phyloP scores from a whole-genome alignment of 2,888 invertebrate genomes.

The Drosophila rellima region DNA sequence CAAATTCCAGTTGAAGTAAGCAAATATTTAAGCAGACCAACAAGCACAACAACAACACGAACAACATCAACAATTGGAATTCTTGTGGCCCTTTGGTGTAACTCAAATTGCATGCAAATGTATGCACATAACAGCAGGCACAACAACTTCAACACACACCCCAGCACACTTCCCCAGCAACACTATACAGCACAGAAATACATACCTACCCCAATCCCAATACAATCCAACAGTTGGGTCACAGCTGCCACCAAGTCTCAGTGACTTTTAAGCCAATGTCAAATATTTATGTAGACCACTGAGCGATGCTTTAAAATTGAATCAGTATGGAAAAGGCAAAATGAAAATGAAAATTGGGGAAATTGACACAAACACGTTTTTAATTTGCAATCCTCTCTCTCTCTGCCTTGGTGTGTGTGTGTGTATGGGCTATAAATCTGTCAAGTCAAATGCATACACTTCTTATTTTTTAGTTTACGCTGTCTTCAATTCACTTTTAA shows the following conservation, averaged over 20 bases:
- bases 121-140: constrained; percentile 53
- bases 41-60: constrained; percentile 16
- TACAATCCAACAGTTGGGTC: constrained; percentile 29
- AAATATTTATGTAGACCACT: constrained; percentile 42
- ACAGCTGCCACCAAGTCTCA: constrained; percentile 50
- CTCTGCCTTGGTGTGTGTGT: neutral
- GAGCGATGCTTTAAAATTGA: constrained; percentile 25
- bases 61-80: constrained; percentile 19
- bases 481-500: constrained; percentile 49
- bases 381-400: constrained; percentile 50
- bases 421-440: constrained; percentile 50
- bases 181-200: neutral
- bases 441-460: constrained; percentile 51
- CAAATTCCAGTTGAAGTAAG: constrained; percentile 53
- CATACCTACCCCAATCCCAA: constrained; percentile 1
- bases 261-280: constrained; percentile 53
- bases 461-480: constrained; percentile 48
- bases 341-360: constrained; percentile 24
- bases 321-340: constrained; percentile 28
- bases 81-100: constrained; percentile 39
- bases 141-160: constrained; percentile 27
- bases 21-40: constrained; percentile 56
- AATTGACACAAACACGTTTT: constrained; percentile 62
- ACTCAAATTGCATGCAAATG: constrained; percentile 65
- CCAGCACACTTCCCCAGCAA: neutral